Conservation (phyloP, 1,140 invertebrate genomes). For the Bombus pyrosoma region DNA sequence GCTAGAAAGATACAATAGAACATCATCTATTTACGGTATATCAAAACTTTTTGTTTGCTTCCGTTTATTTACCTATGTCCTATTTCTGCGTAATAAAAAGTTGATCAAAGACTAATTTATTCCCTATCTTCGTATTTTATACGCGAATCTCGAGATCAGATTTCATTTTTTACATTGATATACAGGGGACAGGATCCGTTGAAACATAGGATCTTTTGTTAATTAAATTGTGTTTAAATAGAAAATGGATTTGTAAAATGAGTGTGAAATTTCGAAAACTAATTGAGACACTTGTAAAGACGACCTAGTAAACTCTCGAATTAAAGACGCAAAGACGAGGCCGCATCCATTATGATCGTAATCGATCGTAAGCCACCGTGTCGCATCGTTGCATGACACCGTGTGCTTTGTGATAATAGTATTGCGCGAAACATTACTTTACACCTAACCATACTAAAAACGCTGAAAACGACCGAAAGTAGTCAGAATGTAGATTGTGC, state of each 20-base stretch:
- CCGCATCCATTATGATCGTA: constrained; percentile 9
- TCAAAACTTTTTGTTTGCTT: not conserved
- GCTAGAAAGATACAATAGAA: not conserved
- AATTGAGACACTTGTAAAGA: not conserved
- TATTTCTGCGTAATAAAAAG: too few species aligned
- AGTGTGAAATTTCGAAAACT: not conserved
- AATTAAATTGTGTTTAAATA: too few species aligned
- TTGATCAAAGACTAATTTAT: not conserved
- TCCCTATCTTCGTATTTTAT: not conserved
- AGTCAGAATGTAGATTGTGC: not conserved
- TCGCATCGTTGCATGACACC: not conserved
- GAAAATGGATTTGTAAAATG: not conserved
- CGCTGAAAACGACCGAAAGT: not conserved
- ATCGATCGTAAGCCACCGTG: constrained; percentile 1
- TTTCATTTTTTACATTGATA: not conserved
- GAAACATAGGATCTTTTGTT: not conserved
- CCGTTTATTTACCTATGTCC: not conserved
- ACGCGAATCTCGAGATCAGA: not conserved
- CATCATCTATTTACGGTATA: not conserved
- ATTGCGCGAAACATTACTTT: not conserved
- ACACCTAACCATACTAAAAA: not conserved
- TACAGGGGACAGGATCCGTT: too few species aligned
- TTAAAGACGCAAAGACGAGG: constrained; percentile 25
- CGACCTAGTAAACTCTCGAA: constrained; percentile 15
- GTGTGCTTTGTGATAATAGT: not conserved